Conservation (phyloP, 2,797 vertebrate genomes). For the Amphiprion clarkii region DNA sequence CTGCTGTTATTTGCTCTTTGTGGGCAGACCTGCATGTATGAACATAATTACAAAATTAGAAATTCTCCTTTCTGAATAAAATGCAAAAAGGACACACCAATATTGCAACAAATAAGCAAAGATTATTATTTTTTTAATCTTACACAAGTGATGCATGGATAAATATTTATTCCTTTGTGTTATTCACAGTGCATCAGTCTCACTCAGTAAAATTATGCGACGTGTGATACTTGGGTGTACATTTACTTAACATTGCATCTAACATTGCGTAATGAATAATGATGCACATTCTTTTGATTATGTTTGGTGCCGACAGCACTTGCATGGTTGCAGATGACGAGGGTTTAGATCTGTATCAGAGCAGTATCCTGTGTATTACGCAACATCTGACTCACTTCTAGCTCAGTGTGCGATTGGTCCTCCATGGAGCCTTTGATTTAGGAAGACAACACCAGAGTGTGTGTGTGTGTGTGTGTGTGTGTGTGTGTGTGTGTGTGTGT, state of each 20-base stretch:
- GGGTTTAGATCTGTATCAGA: not conserved
- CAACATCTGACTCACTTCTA: constrained; percentile 15
- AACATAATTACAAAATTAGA: not conserved
- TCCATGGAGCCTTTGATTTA: not conserved
- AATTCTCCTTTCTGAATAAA: not conserved
- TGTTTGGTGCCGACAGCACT: not conserved
- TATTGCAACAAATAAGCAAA: not conserved
- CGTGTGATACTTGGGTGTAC: not conserved
- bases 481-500: too few species aligned
- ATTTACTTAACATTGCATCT: too few species aligned
- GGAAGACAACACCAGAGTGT: not conserved
- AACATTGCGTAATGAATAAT: not conserved
- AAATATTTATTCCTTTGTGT: too few species aligned
- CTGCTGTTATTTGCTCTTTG: not conserved
- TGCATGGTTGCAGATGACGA: not conserved
- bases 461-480: not conserved
- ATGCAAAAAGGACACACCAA: not conserved
- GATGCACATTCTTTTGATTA: not conserved
- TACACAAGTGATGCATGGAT: not conserved
- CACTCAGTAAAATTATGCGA: not conserved
- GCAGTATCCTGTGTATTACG: constrained; percentile 1
- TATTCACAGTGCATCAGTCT: not conserved
- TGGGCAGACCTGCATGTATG: not conserved
- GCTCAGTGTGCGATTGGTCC: not conserved
- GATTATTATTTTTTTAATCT: not conserved